Evolutionary conservation across 2,888 invertebrate species (phyloP).

Genomic region (Drosophila prostipennis): DNA sequence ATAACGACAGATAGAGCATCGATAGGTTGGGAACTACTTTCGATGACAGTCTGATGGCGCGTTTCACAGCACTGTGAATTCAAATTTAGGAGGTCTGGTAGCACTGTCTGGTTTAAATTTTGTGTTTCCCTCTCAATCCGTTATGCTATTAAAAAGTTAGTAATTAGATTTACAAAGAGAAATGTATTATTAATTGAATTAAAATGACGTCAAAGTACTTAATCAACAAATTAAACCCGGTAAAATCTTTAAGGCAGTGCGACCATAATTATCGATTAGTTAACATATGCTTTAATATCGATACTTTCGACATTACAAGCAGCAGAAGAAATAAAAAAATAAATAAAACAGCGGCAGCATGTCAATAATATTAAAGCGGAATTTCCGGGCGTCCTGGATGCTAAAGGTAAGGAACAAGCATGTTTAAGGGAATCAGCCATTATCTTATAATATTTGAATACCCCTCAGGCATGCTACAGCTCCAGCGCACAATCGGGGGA

Average conservation of each 20-base stretch:
- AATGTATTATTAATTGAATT: too few species aligned
- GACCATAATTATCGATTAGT: not conserved
- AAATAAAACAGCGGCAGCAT: constrained; percentile 40
- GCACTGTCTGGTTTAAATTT: not conserved
- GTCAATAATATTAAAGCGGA: constrained; percentile 56
- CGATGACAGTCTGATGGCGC: too few species aligned
- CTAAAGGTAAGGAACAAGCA: constrained; percentile 44
- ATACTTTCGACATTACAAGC: not conserved
- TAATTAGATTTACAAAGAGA: too few species aligned
- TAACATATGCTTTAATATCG: not conserved
- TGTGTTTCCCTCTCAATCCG: not conserved
- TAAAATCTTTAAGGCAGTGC: too few species aligned
- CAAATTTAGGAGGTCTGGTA: not conserved
- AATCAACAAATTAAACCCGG: not conserved
- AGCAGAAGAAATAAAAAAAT: constrained; percentile 12
- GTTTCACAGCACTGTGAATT: constrained; percentile 4
- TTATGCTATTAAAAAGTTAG: too few species aligned
- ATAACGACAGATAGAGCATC: constrained; percentile 8
- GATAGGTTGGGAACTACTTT: not conserved
- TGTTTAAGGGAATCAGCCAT: too few species aligned
- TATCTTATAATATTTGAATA: not conserved
- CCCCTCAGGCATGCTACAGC: constrained; percentile 44
- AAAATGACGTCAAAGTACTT: too few species aligned
- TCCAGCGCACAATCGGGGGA: constrained; percentile 42
- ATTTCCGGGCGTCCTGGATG: constrained; percentile 38